These are phyloP conservation scores for Falco peregrinus DNA, from an alignment of 2,797 vertebrate species.

Conservation along the genomic window DNA sequence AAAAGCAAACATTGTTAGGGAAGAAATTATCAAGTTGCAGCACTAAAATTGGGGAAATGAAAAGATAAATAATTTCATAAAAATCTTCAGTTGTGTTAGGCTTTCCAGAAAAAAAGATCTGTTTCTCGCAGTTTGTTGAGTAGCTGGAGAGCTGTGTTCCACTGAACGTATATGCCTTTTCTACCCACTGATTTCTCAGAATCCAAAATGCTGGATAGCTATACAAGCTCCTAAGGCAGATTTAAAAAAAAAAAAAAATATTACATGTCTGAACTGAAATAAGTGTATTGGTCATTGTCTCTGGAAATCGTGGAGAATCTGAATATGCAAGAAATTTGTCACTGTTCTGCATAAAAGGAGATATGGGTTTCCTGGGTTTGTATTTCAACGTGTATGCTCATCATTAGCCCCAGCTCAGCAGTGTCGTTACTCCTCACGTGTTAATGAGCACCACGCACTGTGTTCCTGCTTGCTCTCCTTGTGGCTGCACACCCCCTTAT, in stretches of 20 bases:
- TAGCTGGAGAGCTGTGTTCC: not conserved
- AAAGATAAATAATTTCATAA: not conserved
- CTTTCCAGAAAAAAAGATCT: not conserved
- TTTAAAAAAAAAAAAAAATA: not conserved
- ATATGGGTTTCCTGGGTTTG: not conserved
- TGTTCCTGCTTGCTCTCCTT: rapidly evolving
- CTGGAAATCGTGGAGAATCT: not conserved
- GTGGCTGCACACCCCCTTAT: rapidly evolving
- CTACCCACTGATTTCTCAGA: not conserved
- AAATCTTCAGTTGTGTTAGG: not conserved
- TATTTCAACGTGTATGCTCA: not conserved
- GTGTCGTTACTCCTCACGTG: not conserved
- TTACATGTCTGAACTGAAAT: not conserved
- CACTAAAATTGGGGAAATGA: not conserved
- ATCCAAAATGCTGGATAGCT: not conserved
- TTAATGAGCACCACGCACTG: not conserved
- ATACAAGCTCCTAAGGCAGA: not conserved
- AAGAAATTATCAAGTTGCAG: not conserved
- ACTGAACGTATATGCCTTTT: not conserved
- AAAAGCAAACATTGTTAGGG: not conserved
- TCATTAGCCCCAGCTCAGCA: not conserved
- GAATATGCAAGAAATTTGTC: not conserved
- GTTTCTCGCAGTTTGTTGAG: not conserved
- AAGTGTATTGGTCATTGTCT: not conserved
- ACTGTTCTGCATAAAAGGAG: not conserved